Base-by-base conservation (phyloP, 2,797 vertebrate species). In the Melopsittacus undulatus region DNA sequence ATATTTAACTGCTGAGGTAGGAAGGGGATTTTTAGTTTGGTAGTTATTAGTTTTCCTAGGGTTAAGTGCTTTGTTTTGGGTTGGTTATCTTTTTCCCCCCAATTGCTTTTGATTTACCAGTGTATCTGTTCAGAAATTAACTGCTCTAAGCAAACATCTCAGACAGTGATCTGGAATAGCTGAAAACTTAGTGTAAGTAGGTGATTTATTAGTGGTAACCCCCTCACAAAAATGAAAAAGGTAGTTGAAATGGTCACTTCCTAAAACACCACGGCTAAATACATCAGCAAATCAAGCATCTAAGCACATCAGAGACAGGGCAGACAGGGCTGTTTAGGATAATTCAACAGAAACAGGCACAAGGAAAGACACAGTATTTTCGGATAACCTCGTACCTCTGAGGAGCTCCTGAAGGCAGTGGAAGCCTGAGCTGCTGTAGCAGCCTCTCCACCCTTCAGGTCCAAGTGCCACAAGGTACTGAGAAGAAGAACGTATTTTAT, bases 351-450 rank as follows among this genome's bases (percentile, higher is more conserved):
- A 52, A 86, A 68, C 5, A 68, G 42, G 38, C 24, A 66, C 34
- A 90, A 86, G 38, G 57, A 75, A 48, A 57, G 3, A 59, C 2
- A 26, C 7, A 13, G 3, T 15, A 32, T 46, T 63, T 32, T 32
- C 3, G 49, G 68, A 66, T 49, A 13, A 0, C 3, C 62, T 74
- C 10, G 18, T 19, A 49, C 43, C 20, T 48, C 21, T 0, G 1
- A 73, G 36, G 13, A 72, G 45, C 42, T 75, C 26, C 23, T 83
- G 52, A 72, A 52, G 40, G 34, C 42, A 42, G 18, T 1, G 3
- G 42, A 74, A 80, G 32, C 11, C 40, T 42, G 16, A 64, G 40
- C 9, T 77, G 40, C 34, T 1, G 0, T 5, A 83, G 66, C 52
- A 87, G 13, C 15, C 21, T 20, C 36, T 34, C 8, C 13, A 38